Conservation (phyloP, 2,113 vertebrate genomes). For the Poeciliopsis occidentalis region DNA sequence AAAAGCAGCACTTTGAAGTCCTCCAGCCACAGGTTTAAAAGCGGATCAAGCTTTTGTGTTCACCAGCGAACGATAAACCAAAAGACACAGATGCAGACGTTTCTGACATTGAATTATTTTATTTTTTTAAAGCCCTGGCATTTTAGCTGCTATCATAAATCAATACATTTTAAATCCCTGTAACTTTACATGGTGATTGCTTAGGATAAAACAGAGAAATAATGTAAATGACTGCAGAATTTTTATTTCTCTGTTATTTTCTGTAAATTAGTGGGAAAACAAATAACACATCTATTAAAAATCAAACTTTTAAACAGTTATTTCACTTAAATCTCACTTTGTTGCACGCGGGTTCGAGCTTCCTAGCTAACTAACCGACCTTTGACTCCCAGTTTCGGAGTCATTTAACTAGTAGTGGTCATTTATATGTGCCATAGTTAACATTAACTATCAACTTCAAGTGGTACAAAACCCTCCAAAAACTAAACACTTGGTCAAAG, state of each 20-base stretch:
- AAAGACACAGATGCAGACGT: not conserved
- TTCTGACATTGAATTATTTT: not conserved
- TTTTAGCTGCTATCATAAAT: not conserved
- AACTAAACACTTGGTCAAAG: not conserved
- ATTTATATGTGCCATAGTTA: not conserved
- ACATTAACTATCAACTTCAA: not conserved
- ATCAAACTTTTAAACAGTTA: no score
- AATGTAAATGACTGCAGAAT: not conserved
- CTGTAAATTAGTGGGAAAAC: no score
- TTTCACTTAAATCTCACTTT: no score
- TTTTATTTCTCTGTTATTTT: not conserved
- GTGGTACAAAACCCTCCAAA: not conserved
- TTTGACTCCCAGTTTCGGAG: constrained; percentile 14
- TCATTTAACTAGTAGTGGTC: not conserved
- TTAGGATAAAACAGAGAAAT: not conserved
- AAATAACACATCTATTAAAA: no score
- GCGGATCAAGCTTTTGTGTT: constrained; percentile 60
- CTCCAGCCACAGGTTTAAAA: constrained; percentile 61
- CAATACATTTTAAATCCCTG: not conserved
- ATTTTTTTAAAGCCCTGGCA: not conserved
- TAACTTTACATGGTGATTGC: not conserved
- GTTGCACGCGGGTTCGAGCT: not conserved
- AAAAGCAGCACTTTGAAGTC: constrained; percentile 53
- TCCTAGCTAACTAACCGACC: constrained; percentile 29
- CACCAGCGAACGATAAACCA: constrained; percentile 7